Evolutionary conservation across 2,113 vertebrate species (phyloP).

Genomic region (Neodontobutis hainanensis): DNA sequence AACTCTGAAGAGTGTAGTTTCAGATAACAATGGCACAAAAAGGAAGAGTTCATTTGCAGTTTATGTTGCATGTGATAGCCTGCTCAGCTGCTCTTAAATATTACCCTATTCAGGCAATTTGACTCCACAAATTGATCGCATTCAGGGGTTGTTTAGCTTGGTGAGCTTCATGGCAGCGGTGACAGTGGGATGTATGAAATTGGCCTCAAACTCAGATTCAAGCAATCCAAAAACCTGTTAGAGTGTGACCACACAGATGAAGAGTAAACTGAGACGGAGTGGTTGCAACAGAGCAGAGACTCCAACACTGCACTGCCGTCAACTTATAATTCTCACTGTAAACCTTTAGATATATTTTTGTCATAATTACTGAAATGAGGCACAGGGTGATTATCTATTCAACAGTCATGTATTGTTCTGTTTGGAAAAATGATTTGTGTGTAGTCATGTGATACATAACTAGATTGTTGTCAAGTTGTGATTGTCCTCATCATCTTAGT

Average conservation of each 20-base stretch:
- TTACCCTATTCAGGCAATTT: constrained; percentile 13
- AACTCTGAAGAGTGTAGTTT: not conserved
- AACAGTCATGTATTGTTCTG: too few species aligned
- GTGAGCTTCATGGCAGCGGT: constrained; percentile 12
- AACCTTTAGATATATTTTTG: not conserved
- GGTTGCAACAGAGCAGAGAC: constrained; percentile 11
- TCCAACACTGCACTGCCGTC: not conserved
- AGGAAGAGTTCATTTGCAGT: not conserved
- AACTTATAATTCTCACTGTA: not conserved
- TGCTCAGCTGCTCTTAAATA: constrained; percentile 17
- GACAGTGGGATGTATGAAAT: constrained; percentile 49
- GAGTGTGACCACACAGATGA: constrained; percentile 29
- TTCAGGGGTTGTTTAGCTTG: constrained; percentile 27
- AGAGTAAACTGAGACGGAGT: constrained; percentile 13
- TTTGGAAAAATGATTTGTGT: too few species aligned
- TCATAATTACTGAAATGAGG: too few species aligned
- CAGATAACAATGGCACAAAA: not conserved
- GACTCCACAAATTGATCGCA: constrained; percentile 5
- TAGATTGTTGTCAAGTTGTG: too few species aligned
- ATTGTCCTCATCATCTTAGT: too few species aligned
- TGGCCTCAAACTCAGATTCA: constrained; percentile 25
- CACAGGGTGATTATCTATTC: too few species aligned
- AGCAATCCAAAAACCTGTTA: constrained; percentile 37
- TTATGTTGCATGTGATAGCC: not conserved
- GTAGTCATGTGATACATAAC: too few species aligned